A percentile compares a stretch with the other conserved stretches of the same genome.
These are phyloP conservation scores for Gephyroberyx darwinii DNA, from an alignment of 2,797 vertebrate species.

Conservation along the genomic window DNA sequence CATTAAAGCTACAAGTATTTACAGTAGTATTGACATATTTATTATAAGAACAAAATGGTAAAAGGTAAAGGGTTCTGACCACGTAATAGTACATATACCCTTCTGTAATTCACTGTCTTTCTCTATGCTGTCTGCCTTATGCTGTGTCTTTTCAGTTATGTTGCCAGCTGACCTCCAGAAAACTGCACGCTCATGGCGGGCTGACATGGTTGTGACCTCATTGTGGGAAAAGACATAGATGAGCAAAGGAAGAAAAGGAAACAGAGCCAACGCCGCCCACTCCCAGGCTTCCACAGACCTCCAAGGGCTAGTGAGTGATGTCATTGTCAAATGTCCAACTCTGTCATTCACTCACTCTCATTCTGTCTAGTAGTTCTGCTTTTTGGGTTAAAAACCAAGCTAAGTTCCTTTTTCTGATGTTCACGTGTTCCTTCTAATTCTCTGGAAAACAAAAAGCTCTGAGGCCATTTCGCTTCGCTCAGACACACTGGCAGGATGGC, in stretches of 20 bases:
- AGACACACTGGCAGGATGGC: not conserved
- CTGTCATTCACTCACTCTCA: constrained; percentile 33
- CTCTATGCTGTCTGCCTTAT: not conserved
- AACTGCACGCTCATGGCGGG: constrained; percentile 39
- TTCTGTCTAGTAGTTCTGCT: constrained; percentile 30
- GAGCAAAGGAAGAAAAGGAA: constrained; percentile 70
- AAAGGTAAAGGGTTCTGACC: not conserved
- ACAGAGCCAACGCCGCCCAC: constrained; percentile 67
- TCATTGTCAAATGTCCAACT: constrained; percentile 60
- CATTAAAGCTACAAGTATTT: too few relatives aligned
- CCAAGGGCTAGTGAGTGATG: constrained; percentile 48
- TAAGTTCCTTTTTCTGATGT: constrained; percentile 15
- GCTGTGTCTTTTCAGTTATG: constrained; percentile 16
- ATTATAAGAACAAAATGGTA: too few relatives aligned
- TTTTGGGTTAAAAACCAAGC: constrained; percentile 43
- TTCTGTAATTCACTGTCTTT: constrained; percentile 20
- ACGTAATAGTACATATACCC: not conserved
- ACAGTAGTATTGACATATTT: too few relatives aligned
- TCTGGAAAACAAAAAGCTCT: too few relatives aligned
- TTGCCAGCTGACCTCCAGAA: constrained; percentile 59
- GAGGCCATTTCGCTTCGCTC: too few relatives aligned
- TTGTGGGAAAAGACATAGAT: constrained; percentile 71
- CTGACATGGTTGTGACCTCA: constrained; percentile 71
- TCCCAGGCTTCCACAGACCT: constrained; percentile 68
- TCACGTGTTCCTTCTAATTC: too few relatives aligned